Conservation (phyloP, 2,797 vertebrate species). For the Enteromius mattozi region DNA sequence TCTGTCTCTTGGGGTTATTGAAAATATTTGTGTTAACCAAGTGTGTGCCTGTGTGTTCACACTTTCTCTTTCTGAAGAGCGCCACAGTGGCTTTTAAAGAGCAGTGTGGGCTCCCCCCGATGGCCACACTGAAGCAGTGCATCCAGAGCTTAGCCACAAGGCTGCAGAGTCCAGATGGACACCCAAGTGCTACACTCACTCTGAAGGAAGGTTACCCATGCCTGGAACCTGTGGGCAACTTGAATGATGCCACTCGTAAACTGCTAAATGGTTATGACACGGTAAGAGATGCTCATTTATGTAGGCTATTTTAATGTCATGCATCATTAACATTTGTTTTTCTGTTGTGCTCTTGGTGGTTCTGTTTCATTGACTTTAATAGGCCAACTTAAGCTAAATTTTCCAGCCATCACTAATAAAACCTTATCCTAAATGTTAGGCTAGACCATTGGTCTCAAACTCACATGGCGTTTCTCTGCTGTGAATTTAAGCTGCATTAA, state of each 20-base stretch:
- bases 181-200: conserved; percentile 83
- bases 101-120: conserved; percentile 93
- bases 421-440: background rate
- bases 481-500: background rate
- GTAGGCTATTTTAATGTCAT: background rate
- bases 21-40: background rate
- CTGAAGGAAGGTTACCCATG: conserved; percentile 90
- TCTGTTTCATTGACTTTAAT: background rate
- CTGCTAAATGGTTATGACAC: conserved; percentile 88
- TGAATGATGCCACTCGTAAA: conserved; percentile 88
- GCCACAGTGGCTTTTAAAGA: conserved; percentile 91
- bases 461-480: background rate
- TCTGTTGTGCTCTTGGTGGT: background rate
- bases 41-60: conserved; percentile 19
- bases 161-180: conserved; percentile 84
- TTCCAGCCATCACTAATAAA: background rate
- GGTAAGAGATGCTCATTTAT: conserved; percentile 73
- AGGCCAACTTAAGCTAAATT: background rate
- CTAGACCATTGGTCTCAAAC: background rate
- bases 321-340: background rate
- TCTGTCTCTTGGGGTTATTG: background rate
- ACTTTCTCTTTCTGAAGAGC: conserved; percentile 74
- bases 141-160: conserved; percentile 90
- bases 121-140: conserved; percentile 95
- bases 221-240: conserved; percentile 83